These are phyloP conservation scores for Trypoxylus dichotomus DNA, from an alignment of 1,140 invertebrate species.

Conservation along the genomic window DNA sequence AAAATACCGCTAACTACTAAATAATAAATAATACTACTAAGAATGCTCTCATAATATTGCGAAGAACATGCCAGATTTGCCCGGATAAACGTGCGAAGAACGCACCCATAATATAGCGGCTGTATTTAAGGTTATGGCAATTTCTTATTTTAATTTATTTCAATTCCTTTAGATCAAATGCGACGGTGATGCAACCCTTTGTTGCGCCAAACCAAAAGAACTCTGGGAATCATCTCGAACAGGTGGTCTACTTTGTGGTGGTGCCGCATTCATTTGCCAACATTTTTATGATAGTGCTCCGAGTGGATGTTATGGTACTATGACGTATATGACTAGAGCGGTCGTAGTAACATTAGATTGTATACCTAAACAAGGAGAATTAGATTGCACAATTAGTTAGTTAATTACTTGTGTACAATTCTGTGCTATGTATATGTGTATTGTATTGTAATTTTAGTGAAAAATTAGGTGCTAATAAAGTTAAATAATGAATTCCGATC, in stretches of 20 bases:
- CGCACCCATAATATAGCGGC: no score
- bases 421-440: no score
- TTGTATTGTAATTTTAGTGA: no score
- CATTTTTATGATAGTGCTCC: constrained; percentile 98
- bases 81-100: no score
- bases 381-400: constrained; percentile 78
- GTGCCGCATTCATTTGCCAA: constrained; percentile 92
- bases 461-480: no score
- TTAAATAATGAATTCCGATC: no score
- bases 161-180: constrained; percentile 67
- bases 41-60: no score
- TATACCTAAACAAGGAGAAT: constrained; percentile 72
- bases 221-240: constrained; percentile 62
- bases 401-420: no score
- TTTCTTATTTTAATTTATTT: not conserved
- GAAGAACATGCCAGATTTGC: no score
- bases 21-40: no score
- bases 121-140: no score
- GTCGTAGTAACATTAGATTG: constrained; percentile 75
- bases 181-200: constrained; percentile 87
- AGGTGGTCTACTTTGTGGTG: constrained; percentile 79
- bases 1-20: no score
- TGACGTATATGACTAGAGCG: constrained; percentile 94
- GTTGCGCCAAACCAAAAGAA: constrained; percentile 78
- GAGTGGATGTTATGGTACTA: constrained; percentile 94